Evolutionary conservation across 2,113 vertebrate species (phyloP).

Genomic region (Phoxinus phoxinus): DNA sequence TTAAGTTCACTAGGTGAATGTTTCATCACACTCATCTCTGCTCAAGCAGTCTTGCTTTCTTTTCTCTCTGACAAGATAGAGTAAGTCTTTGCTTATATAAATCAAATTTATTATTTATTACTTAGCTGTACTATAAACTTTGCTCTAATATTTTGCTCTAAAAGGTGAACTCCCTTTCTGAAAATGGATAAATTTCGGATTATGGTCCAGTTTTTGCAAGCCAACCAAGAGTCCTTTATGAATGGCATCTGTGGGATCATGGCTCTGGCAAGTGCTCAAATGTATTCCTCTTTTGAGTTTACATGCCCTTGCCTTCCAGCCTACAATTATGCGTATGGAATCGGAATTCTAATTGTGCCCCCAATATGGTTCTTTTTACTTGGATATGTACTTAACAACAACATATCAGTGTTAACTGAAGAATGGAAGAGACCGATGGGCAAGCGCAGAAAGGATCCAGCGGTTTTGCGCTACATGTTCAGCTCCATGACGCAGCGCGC

Average conservation of each 20-base stretch:
- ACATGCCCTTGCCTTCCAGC: slow-evolving; percentile 91
- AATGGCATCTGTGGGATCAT: slow-evolving; percentile 95
- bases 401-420: slow-evolving; percentile 90
- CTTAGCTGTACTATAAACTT: not conserved
- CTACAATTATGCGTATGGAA: slow-evolving; percentile 87
- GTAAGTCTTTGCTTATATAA: not conserved
- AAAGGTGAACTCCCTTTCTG: not conserved
- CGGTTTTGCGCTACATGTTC: slow-evolving; percentile 93
- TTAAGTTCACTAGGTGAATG: not conserved
- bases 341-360: slow-evolving; percentile 86
- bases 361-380: slow-evolving; percentile 90
- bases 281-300: slow-evolving; percentile 94
- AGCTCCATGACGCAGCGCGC: slow-evolving; percentile 91
- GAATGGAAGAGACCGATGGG: slow-evolving; percentile 92
- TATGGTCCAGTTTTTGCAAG: slow-evolving; percentile 97
- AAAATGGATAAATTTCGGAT: slow-evolving; percentile 97
- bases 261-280: slow-evolving; percentile 93
- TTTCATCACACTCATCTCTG: not conserved
- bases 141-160: not conserved
- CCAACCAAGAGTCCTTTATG: slow-evolving; percentile 99
- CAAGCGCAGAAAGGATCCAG: slow-evolving; percentile 82
- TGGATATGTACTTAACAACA: slow-evolving; percentile 95
- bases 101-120: not conserved
- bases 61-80: not conserved
- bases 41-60: not conserved